Conservation (phyloP, 2,888 invertebrate genomes). For the Phalera bucephala region DNA sequence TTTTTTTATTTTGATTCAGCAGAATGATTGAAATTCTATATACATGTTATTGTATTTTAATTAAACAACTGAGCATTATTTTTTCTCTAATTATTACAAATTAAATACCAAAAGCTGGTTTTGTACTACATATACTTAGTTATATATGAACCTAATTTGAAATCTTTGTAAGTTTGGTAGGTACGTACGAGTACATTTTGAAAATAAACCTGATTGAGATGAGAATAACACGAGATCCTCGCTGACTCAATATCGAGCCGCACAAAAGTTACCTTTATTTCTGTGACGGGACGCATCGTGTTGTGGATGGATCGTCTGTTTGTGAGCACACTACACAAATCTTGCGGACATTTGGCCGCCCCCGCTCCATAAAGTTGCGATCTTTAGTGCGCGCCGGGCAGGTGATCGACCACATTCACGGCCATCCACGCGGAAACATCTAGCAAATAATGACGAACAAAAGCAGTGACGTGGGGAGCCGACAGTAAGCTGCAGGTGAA, state of each 20-base stretch:
- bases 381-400: conserved; percentile 56
- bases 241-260: conserved; percentile 32
- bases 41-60: no score
- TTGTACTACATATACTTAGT: no score
- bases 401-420: conserved; percentile 77
- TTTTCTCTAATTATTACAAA: no score
- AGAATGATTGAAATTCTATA: no score
- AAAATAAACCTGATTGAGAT: neutral
- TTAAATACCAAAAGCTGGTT: no score
- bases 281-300: conserved; percentile 42
- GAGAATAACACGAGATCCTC: conserved; percentile 5
- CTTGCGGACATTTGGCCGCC: conserved; percentile 59
- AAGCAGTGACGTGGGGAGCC: conserved; percentile 43
- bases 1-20: no score
- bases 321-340: conserved; percentile 57
- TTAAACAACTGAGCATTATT: no score
- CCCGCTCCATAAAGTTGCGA: conserved; percentile 65
- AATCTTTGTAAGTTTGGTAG: no score
- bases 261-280: conserved; percentile 31
- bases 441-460: conserved; percentile 52
- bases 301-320: conserved; percentile 52
- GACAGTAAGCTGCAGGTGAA: conserved; percentile 72
- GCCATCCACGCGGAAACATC: conserved; percentile 45
- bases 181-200: no score
- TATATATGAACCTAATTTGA: no score